A percentile compares a stretch with the other conserved stretches of the same genome.
Evolutionary conservation across 2,113 vertebrate genomes (phyloP).

Genomic region (Saimiri boliviensis): DNA sequence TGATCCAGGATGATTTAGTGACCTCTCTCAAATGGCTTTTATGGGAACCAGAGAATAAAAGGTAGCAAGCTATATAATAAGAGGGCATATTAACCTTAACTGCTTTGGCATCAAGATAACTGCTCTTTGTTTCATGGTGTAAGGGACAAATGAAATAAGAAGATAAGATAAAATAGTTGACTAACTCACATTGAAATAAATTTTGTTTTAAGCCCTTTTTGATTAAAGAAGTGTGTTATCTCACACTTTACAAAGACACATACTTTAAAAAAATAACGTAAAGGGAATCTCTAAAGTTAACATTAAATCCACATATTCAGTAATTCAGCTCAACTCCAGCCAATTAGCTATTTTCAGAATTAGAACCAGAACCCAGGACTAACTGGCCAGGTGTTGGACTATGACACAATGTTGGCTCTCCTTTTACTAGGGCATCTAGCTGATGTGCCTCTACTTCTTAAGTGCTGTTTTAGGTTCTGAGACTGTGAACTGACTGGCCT

Average conservation of each 20-base stretch:
- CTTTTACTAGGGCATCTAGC: background rate
- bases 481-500: background rate
- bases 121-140: background rate
- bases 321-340: background rate
- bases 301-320: background rate
- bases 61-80: background rate
- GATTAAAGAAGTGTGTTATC: background rate
- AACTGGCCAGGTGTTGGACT: background rate
- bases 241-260: background rate
- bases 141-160: background rate
- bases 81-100: background rate
- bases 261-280: background rate
- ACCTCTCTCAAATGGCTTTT: slow-evolving; percentile 9
- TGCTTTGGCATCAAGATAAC: background rate
- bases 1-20: slow-evolving; percentile 23
- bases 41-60: background rate
- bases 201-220: background rate
- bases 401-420: background rate
- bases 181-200: background rate
- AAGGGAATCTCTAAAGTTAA: background rate
- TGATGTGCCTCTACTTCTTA: background rate
- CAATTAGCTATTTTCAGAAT: background rate
- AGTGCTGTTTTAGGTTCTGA: background rate
- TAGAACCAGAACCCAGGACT: background rate
- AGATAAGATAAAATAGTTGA: background rate